phyloP scores from a whole-genome alignment of 2,113 vertebrate genomes.

The Trochalopteron elliotii region DNA sequence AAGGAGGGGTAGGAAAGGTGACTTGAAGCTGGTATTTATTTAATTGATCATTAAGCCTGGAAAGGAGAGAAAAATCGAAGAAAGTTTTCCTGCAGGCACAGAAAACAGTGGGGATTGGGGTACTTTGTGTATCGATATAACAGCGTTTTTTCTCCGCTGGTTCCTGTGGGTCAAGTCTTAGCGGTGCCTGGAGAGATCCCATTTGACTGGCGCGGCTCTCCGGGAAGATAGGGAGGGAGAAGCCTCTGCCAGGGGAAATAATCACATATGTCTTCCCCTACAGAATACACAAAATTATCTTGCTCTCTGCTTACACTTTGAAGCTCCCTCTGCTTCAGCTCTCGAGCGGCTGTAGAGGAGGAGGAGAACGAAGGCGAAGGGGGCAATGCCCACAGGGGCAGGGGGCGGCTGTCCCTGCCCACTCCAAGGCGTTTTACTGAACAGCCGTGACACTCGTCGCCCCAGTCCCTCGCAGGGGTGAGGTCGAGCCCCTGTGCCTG shows the following conservation, averaged over 20 bases:
- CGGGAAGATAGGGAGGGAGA: background rate
- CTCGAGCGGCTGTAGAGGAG: background rate
- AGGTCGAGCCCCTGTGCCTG: background rate
- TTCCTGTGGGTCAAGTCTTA: background rate
- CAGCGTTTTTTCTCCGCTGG: background rate
- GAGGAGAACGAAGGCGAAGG: too few relatives aligned
- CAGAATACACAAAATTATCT: background rate
- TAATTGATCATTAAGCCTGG: background rate
- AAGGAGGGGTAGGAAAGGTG: background rate
- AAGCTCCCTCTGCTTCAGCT: background rate
- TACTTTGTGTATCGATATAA: background rate
- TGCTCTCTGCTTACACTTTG: background rate
- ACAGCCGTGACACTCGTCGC: fast-evolving
- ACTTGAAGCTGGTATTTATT: background rate
- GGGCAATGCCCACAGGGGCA: too few relatives aligned
- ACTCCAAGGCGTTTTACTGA: background rate
- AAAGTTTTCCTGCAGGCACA: background rate
- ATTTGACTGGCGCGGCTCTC: background rate
- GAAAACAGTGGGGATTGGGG: background rate
- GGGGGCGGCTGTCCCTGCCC: background rate
- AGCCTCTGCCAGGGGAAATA: background rate
- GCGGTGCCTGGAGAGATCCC: background rate
- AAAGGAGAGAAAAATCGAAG: background rate
- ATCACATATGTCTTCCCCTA: background rate
- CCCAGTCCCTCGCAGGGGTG: too few relatives aligned